These are phyloP conservation scores for Schizothorax lantsangensis DNA, from an alignment of 2,797 vertebrate species.

Conservation along the genomic window DNA sequence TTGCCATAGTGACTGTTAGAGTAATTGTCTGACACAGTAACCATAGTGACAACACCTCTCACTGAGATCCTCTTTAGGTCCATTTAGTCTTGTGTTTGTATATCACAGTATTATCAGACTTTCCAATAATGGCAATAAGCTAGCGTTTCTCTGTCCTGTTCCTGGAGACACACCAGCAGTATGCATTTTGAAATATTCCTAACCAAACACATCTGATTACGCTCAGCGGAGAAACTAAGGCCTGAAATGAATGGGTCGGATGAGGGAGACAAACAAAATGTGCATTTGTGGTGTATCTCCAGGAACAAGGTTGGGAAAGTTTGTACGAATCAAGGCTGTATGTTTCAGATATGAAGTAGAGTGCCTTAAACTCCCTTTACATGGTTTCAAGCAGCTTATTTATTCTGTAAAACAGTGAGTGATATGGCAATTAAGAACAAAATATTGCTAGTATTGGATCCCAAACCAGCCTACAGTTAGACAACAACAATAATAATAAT, in stretches of 20 bases:
- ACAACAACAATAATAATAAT: background rate
- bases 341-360: too few species aligned
- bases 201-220: background rate
- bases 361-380: background rate
- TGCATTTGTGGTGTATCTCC: background rate
- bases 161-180: background rate
- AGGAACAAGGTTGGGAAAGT: background rate
- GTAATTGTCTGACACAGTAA: slow-evolving; percentile 73
- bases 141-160: background rate
- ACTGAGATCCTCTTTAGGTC: slow-evolving; percentile 58
- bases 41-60: slow-evolving; percentile 72
- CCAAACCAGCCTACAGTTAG: background rate
- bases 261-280: background rate
- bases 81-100: slow-evolving; percentile 46
- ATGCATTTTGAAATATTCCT: background rate
- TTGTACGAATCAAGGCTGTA: background rate
- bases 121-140: background rate
- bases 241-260: background rate
- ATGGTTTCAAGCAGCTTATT: background rate
- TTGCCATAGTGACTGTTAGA: slow-evolving; percentile 72
- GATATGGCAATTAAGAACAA: background rate
- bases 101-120: background rate
- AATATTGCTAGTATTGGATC: background rate
- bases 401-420: background rate
- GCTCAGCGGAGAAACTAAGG: background rate